Evolutionary conservation across 2,797 vertebrate genomes (phyloP), one percentile per base, ranked within the genome.

Genomic region (Typhlichthys eigenmanni): DNA sequence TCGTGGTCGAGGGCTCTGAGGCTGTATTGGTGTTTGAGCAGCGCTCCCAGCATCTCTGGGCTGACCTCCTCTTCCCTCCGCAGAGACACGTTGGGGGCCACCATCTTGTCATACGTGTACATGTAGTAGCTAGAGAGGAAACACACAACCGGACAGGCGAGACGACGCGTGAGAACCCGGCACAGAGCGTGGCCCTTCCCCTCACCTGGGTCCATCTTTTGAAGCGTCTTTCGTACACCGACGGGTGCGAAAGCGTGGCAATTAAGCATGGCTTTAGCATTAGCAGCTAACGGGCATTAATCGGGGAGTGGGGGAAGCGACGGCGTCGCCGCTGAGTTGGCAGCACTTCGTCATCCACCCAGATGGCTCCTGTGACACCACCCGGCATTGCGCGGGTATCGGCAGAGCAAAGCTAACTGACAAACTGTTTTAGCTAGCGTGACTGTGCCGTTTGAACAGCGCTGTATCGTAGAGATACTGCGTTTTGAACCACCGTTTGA

Each of bases 71-170:
- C 86, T 69, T 92, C 89, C 74, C 89, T 89, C 45, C 87, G 85
- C 70, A 93, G 85, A 1, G 96, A 98, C 47, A 99, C 96, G 29
- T 98, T 98, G 19, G 96, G 97, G 10, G 96, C 96, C 89, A 98
- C 94, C 90, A 98, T 94, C 89, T 98, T 98, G 87, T 99, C 96
- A 56, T 96, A 99, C 55, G 97, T 96, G 85, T 98, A 98, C 82
- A 99, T 91, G 92, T 95, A 98, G 90, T 95, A 98, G 85, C 96
- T 99, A 86, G 32, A 7, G 56, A 12, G 24, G 5, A 32, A 11
- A 32, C n/a, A 12, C 19, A 10, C 14, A 55, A 13, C 47, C 16
- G 1, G 29, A 13, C 14, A 19, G 17, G 13, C 32, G 45, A 14
- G 52, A 55, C 43, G 38, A 48, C 50, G 16, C 13, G 50, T 13